Conservation (phyloP, 2,113 vertebrate species). For the Halichoerus grypus region DNA sequence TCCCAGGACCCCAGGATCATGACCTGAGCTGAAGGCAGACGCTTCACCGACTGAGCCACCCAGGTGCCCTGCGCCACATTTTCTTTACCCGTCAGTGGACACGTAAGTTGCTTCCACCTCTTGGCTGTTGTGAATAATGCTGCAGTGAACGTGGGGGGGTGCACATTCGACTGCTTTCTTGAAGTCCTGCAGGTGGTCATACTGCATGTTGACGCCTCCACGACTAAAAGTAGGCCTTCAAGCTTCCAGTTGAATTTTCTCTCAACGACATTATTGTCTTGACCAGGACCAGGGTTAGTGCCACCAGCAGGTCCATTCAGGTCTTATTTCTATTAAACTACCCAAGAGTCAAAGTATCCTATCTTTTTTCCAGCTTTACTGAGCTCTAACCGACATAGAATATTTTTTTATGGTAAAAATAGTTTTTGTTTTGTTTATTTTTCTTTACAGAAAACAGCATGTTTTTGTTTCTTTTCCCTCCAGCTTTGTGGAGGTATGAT, state of each 20-base stretch:
- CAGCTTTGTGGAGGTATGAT: not conserved
- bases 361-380: not conserved
- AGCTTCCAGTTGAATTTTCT: not conserved
- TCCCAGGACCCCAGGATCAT: too few species aligned
- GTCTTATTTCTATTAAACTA: not conserved
- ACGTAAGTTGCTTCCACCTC: not conserved
- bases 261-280: not conserved
- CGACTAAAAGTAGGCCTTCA: not conserved
- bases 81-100: not conserved
- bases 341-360: not conserved
- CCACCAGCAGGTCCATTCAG: not conserved
- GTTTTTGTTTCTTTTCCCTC: not conserved
- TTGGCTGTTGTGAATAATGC: not conserved
- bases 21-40: too few species aligned
- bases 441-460: not conserved
- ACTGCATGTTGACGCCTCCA: not conserved
- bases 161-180: not conserved
- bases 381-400: not conserved
- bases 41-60: too few species aligned
- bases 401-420: not conserved
- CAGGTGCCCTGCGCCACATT: too few species aligned
- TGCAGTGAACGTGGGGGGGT: not conserved
- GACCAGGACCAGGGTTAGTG: not conserved
- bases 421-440: not conserved
- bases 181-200: not conserved